Evolutionary conservation across 2,888 invertebrate genomes (phyloP).

Genomic region (Achlya flavicornis): DNA sequence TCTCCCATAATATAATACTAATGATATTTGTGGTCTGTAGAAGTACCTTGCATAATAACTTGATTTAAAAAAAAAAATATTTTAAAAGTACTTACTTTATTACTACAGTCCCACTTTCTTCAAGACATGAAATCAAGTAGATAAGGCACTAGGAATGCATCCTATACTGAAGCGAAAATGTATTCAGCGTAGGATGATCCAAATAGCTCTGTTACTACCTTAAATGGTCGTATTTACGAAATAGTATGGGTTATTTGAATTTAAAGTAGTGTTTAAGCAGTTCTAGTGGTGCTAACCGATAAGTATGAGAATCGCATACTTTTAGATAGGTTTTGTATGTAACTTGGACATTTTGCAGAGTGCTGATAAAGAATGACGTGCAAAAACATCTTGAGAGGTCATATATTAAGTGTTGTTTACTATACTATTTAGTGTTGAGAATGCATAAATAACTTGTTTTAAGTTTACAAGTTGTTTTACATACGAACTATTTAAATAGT

Average conservation of each 20-base stretch:
- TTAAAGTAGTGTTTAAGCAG: slow-evolving; percentile 55
- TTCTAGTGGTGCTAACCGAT: slow-evolving; percentile 6
- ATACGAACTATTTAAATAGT: neutral
- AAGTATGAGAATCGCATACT: slow-evolving; percentile 1
- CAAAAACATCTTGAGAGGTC: neutral
- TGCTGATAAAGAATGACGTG: neutral
- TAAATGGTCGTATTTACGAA: slow-evolving; percentile 30
- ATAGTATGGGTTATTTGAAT: slow-evolving; percentile 36
- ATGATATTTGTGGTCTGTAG: too few species aligned
- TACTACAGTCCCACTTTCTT: too few species aligned
- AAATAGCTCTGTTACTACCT: slow-evolving; percentile 25
- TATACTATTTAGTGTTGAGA: neutral
- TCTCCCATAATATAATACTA: too few species aligned
- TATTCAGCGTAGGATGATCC: slow-evolving; percentile 15
- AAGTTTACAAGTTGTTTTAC: neutral
- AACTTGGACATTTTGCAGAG: neutral
- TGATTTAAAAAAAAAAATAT: too few species aligned
- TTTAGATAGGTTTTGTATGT: slow-evolving; percentile 1
- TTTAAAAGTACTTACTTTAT: too few species aligned
- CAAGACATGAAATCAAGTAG: neutral
- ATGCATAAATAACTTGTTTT: neutral
- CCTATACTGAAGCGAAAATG: slow-evolving; percentile 5
- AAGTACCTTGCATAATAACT: too few species aligned
- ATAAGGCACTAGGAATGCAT: slow-evolving; percentile 1
- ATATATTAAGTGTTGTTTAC: neutral